Conservation (phyloP, 2,888 invertebrate genomes). For the Elgonia sp. region DNA sequence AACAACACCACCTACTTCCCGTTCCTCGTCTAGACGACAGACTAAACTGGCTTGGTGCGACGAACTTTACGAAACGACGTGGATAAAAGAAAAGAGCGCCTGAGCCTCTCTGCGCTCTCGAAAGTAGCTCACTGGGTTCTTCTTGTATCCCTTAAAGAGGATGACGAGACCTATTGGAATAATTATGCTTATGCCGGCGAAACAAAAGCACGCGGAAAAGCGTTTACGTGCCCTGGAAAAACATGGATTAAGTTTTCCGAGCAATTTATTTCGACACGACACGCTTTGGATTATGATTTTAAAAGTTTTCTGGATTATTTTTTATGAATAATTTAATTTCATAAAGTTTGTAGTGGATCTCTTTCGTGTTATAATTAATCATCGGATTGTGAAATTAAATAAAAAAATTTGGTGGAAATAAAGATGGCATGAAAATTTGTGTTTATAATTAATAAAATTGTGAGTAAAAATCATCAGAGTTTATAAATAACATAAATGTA, state of each 20-base stretch:
- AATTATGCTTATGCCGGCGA: slow-evolving; percentile 63
- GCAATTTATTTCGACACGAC: slow-evolving; percentile 15
- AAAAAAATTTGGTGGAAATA: too few species aligned
- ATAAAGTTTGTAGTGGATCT: too few species aligned
- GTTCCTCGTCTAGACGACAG: slow-evolving; percentile 70
- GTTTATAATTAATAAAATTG: too few species aligned
- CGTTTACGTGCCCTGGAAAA: slow-evolving; percentile 37
- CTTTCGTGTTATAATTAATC: too few species aligned
- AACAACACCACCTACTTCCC: slow-evolving; percentile 73
- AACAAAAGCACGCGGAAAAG: slow-evolving; percentile 52
- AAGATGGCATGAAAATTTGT: too few species aligned
- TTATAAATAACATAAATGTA: too few species aligned
- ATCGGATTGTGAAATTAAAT: too few species aligned
- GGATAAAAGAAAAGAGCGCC: slow-evolving; percentile 70
- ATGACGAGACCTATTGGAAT: slow-evolving; percentile 66
- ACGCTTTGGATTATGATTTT: not conserved
- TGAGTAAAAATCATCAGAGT: too few species aligned
- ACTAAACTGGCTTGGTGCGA: slow-evolving; percentile 70
- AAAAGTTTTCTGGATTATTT: not conserved
- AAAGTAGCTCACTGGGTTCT: slow-evolving; percentile 73
- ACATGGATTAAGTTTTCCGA: not conserved
- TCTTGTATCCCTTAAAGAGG: slow-evolving; percentile 45
- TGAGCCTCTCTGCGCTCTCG: slow-evolving; percentile 33
- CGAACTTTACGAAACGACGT: slow-evolving; percentile 71
- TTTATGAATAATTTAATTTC: too few species aligned